Base-by-base conservation (phyloP, 2,888 invertebrate genomes). In the Ypsolopha sequella region DNA sequence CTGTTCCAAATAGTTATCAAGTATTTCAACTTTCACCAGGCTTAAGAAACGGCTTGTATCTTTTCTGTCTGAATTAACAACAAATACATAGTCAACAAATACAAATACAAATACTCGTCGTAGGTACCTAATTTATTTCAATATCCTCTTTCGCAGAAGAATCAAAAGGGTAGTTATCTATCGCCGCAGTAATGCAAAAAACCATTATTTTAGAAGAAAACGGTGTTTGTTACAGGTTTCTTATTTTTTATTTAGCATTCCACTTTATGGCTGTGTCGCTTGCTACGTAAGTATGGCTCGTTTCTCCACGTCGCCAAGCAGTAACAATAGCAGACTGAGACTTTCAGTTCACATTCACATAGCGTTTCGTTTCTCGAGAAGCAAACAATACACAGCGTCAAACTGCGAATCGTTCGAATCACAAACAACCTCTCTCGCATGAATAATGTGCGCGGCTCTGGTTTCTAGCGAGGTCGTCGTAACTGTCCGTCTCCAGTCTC, bases 21-120 rank as follows among this genome's bases (percentile, higher is more conserved):
- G 62, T 66, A 61, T 62, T 67, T 62, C 56, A 66, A 71, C 69
- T 73, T 73, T 70, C 69, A 70, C 70, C 66, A 56, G 53, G 49
- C 10, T 39, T 34, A 41, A 41, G 41, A 49, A 7, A 38, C 10
- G 13, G 36, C 36, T 36, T 14, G 47, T 13, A 14, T 24, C 24
- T 24, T 24, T 24, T 24, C 2, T 24, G 24, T 24, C 24, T 24
- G 24, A 24, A 24, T 47, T 47, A 36, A 36, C 14, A 43, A 43
- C 11, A 43, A 43, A 13, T 43, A 43, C 11, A 13, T 43, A 24
- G 2, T 24, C 24, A 24, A n/a, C n/a, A n/a, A n/a, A n/a, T n/a
- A n/a, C n/a, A n/a, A n/a, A n/a, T n/a, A 43, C 11, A 43, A 43
- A 13, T 43, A 43, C 11, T 43, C 2, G 2, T 24, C 24, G 4